Percentiles rank a stretch among this genome's conserved stretches.
These are phyloP conservation scores for Parauchenoglanis punctatus DNA, from an alignment of 2,797 vertebrate species.

Conservation along the genomic window DNA sequence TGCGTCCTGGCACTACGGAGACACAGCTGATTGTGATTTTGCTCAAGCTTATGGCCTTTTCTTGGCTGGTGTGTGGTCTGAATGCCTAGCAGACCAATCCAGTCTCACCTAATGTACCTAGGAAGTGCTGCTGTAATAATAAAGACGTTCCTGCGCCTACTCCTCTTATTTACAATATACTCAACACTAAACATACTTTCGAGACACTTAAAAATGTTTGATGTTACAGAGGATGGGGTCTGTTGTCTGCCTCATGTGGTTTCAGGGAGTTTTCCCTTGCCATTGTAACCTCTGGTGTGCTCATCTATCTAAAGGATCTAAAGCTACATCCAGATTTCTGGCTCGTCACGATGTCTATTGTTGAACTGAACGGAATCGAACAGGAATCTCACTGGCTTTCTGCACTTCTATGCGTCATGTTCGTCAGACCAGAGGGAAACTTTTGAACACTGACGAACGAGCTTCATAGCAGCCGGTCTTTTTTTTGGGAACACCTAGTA, in stretches of 20 bases:
- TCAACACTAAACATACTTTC: background rate
- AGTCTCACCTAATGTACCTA: background rate
- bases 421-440: background rate
- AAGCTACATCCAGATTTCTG: background rate
- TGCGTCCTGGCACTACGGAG: background rate
- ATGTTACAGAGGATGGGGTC: background rate
- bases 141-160: background rate
- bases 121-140: background rate
- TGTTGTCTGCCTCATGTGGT: background rate
- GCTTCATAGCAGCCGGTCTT: background rate
- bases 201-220: background rate
- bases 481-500: background rate
- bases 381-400: background rate
- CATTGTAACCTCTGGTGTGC: no score
- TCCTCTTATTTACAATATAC: background rate
- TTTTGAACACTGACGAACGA: background rate
- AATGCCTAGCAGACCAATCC: background rate
- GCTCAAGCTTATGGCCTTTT: no score
- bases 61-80: background rate
- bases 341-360: background rate
- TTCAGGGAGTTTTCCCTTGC: background rate
- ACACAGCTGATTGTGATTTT: background rate
- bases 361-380: background rate
- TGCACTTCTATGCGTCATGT: background rate
- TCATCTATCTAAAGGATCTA: background rate